Evolutionary conservation across 2,888 invertebrate species (phyloP).

Genomic region (Caenorhabditis doughertyi): DNA sequence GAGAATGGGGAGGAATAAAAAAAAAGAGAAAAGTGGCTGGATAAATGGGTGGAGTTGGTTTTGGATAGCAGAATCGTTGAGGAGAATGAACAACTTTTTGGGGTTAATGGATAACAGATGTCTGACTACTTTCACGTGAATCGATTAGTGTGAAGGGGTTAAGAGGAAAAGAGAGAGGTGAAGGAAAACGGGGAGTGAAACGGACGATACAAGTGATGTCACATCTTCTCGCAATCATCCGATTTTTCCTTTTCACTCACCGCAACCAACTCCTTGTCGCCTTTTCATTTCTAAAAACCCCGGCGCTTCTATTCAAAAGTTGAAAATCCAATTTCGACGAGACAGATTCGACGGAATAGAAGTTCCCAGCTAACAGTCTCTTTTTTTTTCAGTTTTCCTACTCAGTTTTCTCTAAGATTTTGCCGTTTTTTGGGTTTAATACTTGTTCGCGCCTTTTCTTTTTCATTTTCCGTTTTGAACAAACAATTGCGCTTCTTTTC

Average conservation of each 20-base stretch:
- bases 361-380: constrained; percentile 10
- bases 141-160: constrained; percentile 48
- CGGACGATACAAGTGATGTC: constrained; percentile 53
- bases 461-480: constrained; percentile 58
- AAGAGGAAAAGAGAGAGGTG: constrained; percentile 4
- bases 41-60: constrained; percentile 15
- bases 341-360: neutral
- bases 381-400: neutral
- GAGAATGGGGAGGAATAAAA: neutral
- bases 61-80: constrained; percentile 7
- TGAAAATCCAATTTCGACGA: constrained; percentile 47
- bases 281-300: constrained; percentile 31
- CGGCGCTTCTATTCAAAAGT: constrained; percentile 42
- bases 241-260: constrained; percentile 31
- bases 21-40: constrained; percentile 1
- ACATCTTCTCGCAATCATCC: constrained; percentile 51
- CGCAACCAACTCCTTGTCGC: constrained; percentile 22
- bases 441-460: constrained; percentile 36
- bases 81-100: constrained; percentile 30
- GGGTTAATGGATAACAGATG: constrained; percentile 64
- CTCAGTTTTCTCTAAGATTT: too few relatives aligned
- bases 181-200: constrained; percentile 3
- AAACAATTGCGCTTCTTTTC: constrained; percentile 48
- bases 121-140: constrained; percentile 51
- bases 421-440: constrained; percentile 45